Base-by-base conservation (phyloP, 2,888 invertebrate species). In the Hirtodrosophila duncani region DNA sequence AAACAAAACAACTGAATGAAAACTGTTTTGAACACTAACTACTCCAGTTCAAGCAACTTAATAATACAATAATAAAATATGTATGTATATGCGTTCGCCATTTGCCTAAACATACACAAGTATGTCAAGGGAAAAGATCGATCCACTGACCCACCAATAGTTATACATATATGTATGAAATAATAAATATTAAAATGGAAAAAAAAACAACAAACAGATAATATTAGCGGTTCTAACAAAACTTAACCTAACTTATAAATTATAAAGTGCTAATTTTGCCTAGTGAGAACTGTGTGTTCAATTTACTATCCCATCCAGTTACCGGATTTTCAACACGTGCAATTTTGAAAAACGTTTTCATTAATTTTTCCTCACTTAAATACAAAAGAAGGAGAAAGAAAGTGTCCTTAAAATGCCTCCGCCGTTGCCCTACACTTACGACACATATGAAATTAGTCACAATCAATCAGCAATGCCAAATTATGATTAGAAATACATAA, bases 1-100 rank as follows among this genome's bases (percentile, higher is more conserved):
- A 72, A 31, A 55, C 41, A 18, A 36, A 16, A n/a, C 23, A 55
- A 51, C 31, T 21, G 26, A 51, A 51, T 31, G 39, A 50, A 50
- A 53, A 30, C 16, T 45, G 45, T n/a, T n/a, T n/a, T n/a, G n/a
- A n/a, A n/a, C n/a, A 50, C 62, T 78, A 69, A 69, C 79, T 70
- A 79, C 80, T n/a, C n/a, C n/a, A n/a, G 50, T 39, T 68, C 81
- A 72, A 72, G 81, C 79, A 72, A 55, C 62, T 58, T 58, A 61
- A 30, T 29, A n/a, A n/a, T n/a, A n/a, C 53, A 58, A 72, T 57
- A 51, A 42, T 69, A 30, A 23, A 49, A 60, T 60, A 39, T 60
- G 50, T 53, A 61, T 61, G n/a, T n/a, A n/a, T n/a, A n/a, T n/a
- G n/a, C n/a, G n/a, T n/a, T n/a, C n/a, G n/a, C n/a, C n/a, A n/a